Evolutionary conservation across 2,888 invertebrate species (phyloP).

Genomic region (Phorcus lineatus): DNA sequence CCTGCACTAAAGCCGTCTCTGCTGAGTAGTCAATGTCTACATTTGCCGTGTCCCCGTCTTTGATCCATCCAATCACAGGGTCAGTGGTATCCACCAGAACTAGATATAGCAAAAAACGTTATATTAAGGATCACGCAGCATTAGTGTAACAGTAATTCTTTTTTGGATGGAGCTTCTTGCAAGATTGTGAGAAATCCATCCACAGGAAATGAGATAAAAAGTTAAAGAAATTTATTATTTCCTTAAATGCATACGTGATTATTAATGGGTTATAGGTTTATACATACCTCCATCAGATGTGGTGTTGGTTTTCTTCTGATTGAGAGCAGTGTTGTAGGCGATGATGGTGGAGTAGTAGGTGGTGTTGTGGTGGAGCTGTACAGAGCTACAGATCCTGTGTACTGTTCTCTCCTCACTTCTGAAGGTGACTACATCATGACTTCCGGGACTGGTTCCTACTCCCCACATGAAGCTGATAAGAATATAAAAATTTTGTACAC

Average conservation of each 20-base stretch:
- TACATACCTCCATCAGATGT: constrained; percentile 36
- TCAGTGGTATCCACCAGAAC: constrained; percentile 40
- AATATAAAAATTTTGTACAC: background rate
- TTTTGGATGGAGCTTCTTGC: no score
- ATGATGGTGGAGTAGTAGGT: constrained; percentile 40
- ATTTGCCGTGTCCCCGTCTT: constrained; percentile 30
- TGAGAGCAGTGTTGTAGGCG: constrained; percentile 41
- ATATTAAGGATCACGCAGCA: no score
- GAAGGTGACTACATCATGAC: constrained; percentile 30
- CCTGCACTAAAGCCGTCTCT: constrained; percentile 32
- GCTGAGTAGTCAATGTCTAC: constrained; percentile 37
- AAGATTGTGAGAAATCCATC: no score
- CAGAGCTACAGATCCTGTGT: background rate
- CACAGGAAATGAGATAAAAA: no score
- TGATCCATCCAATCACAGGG: constrained; percentile 33
- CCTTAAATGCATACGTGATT: no score
- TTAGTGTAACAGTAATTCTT: no score
- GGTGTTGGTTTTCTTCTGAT: constrained; percentile 28
- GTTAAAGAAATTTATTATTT: no score
- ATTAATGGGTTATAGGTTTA: no score
- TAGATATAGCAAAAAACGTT: constrained; percentile 3
- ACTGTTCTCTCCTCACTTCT: background rate
- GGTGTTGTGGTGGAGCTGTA: constrained; percentile 35
- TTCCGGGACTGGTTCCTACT: constrained; percentile 28
- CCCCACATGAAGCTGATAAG: constrained; percentile 37